These are phyloP conservation scores for Babyrousa celebensis DNA, from an alignment of 2,797 vertebrate species.

Conservation along the genomic window DNA sequence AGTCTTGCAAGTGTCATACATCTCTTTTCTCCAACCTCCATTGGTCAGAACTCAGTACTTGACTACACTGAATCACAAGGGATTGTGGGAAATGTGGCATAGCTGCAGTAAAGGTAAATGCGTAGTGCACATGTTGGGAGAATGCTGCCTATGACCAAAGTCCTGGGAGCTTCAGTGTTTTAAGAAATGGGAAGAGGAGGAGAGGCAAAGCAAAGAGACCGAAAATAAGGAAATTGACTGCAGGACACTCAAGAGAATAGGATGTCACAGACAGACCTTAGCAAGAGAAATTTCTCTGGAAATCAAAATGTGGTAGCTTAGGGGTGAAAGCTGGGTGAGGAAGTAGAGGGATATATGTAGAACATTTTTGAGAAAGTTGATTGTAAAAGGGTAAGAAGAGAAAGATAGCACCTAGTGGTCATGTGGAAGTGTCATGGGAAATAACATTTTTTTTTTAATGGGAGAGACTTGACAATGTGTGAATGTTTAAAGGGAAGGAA, in stretches of 20 bases:
- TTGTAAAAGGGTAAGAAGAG: background rate
- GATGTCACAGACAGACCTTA: background rate
- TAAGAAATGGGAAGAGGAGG: background rate
- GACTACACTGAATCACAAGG: background rate
- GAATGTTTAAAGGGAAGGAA: constrained; percentile 30
- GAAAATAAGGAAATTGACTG: background rate
- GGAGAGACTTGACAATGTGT: constrained; percentile 42
- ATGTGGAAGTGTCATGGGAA: background rate
- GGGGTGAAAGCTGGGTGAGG: background rate
- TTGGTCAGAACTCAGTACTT: constrained; percentile 9
- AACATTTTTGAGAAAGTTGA: constrained; percentile 19
- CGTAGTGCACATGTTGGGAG: background rate
- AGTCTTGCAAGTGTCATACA: background rate
- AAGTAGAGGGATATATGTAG: background rate
- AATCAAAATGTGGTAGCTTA: background rate
- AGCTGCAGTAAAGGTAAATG: background rate
- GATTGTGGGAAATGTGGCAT: background rate
- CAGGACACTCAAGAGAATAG: background rate
- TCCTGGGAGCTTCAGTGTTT: background rate
- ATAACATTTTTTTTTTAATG: background rate
- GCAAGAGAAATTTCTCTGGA: constrained; percentile 17
- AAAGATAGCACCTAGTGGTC: background rate
- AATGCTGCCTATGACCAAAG: background rate
- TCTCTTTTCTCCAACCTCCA: background rate
- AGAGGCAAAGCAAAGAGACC: background rate